Evolutionary conservation across 2,113 vertebrate genomes (phyloP).

Genomic region (Peromyscus californicus): DNA sequence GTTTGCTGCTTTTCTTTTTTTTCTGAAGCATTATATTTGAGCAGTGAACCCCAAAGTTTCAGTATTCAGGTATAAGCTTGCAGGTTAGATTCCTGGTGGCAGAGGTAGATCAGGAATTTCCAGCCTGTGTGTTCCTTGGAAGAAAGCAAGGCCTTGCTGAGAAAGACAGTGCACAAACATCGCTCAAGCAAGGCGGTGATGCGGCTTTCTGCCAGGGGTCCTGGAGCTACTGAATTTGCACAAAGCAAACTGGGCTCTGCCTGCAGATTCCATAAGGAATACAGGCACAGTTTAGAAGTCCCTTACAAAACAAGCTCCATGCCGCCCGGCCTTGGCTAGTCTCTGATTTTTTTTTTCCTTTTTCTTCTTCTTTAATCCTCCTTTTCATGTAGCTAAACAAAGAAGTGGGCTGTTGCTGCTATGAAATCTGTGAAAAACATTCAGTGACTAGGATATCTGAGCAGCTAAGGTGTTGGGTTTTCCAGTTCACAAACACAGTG

Average conservation of each 20-base stretch:
- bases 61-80: slow-evolving; percentile 72
- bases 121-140: slow-evolving; percentile 63
- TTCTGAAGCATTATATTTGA: slow-evolving; percentile 79
- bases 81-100: slow-evolving; percentile 76
- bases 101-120: slow-evolving; percentile 77
- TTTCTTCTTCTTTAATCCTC: slow-evolving; percentile 68
- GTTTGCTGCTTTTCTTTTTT: slow-evolving; percentile 68
- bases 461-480: slow-evolving; percentile 66
- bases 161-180: slow-evolving; percentile 54
- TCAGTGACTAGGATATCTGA: slow-evolving; percentile 49
- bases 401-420: slow-evolving; percentile 68
- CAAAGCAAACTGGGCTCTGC: slow-evolving; percentile 56
- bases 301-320: slow-evolving; percentile 58
- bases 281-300: slow-evolving; percentile 1
- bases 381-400: slow-evolving; percentile 80
- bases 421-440: slow-evolving; percentile 77
- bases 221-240: slow-evolving; percentile 12
- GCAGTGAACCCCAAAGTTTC: slow-evolving; percentile 80
- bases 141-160: slow-evolving; percentile 62
- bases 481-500: slow-evolving; percentile 49
- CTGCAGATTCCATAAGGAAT: slow-evolving; percentile 54
- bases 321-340: slow-evolving; percentile 32
- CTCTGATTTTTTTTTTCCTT: slow-evolving; percentile 25
- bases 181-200: background rate
- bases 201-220: slow-evolving; percentile 68